Conservation (phyloP, 2,797 vertebrate genomes). For the Pristis pectinata region DNA sequence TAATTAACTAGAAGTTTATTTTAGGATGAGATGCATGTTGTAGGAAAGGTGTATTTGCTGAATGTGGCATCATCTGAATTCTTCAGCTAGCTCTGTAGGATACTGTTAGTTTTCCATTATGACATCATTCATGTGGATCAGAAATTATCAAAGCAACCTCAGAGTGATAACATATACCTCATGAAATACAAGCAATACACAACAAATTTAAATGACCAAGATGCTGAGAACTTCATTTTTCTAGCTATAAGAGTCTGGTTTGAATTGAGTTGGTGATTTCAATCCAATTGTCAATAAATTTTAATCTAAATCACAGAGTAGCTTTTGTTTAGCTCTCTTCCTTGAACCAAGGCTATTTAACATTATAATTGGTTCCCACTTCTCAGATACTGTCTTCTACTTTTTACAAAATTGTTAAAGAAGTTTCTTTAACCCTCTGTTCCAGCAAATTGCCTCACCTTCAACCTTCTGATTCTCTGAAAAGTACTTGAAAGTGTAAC, state of each 20-base stretch:
- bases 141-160: background rate
- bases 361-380: background rate
- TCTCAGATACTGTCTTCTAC: background rate
- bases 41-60: background rate
- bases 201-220: background rate
- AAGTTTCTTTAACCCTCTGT: background rate
- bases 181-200: background rate
- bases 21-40: background rate
- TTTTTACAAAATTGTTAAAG: background rate
- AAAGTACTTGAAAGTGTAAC: background rate
- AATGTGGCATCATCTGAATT: background rate
- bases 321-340: no score
- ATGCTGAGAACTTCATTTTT: background rate
- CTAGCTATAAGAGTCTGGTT: background rate
- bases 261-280: background rate
- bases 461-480: background rate
- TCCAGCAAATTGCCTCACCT: background rate
- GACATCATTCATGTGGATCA: background rate
- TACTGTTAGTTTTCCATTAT: background rate
- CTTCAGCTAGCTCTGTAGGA: background rate
- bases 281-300: background rate
- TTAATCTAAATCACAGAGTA: background rate
- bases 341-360: no score
- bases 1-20: background rate
- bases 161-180: background rate